Percentiles rank a stretch among this genome's conserved stretches.
phyloP scores from a whole-genome alignment of 37 sponge, comb jelly and placozoan genomes.

The Halisarca cf. caerulea region DNA sequence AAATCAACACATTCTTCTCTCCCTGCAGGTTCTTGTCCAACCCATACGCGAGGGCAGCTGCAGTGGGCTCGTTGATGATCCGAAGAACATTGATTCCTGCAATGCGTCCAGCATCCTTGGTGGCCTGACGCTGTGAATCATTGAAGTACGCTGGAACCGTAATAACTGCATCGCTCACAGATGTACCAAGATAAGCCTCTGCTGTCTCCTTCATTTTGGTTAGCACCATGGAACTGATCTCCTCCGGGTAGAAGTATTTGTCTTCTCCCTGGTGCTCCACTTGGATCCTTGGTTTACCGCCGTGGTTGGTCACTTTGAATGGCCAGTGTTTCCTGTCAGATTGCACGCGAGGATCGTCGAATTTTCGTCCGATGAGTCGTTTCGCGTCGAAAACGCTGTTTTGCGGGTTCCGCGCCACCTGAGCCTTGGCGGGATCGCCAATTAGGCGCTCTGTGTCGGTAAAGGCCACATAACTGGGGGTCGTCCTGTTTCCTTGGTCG shows the following conservation, averaged over 20 bases:
- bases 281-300: constrained; percentile 80
- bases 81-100: too few relatives aligned
- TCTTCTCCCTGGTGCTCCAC: constrained; percentile 76
- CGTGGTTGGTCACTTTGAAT: constrained; percentile 72
- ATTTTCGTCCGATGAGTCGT: constrained; percentile 84
- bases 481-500: constrained; percentile 91
- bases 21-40: constrained; percentile 83
- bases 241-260: too few relatives aligned
- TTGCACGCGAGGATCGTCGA: constrained; percentile 70
- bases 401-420: constrained; percentile 80
- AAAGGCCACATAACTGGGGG: constrained; percentile 94
- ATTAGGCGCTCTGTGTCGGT: constrained; percentile 89
- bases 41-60: too few relatives aligned
- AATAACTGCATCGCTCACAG: too few relatives aligned
- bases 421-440: constrained; percentile 89
- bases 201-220: too few relatives aligned
- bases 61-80: too few relatives aligned
- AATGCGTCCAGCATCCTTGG: too few relatives aligned
- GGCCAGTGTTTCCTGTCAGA: constrained; percentile 92
- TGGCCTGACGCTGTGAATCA: too few relatives aligned
- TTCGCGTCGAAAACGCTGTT: constrained; percentile 93
- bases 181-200: too few relatives aligned
- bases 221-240: too few relatives aligned
- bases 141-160: too few relatives aligned
- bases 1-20: constrained; percentile 92